phyloP scores from a whole-genome alignment of 37 sponge, comb jelly and placozoan genomes.

The Halisarca cf. caerulea region DNA sequence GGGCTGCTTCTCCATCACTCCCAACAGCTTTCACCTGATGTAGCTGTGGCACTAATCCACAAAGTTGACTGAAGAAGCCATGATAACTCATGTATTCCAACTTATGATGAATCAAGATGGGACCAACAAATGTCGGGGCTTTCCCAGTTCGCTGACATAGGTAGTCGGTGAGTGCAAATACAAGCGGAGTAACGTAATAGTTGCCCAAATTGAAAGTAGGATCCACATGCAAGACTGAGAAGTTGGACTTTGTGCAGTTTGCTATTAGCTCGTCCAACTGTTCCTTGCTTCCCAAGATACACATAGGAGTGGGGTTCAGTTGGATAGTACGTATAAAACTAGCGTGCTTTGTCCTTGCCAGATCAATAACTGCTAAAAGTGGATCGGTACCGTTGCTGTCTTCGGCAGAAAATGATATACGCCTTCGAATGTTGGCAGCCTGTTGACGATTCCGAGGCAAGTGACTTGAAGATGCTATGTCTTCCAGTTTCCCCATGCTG shows the following conservation, averaged over 20 bases:
- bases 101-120: not conserved
- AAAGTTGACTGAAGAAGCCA: not conserved
- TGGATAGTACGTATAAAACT: not conserved
- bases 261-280: conserved; percentile 2
- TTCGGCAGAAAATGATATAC: not conserved
- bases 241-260: not conserved
- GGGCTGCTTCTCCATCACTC: not conserved
- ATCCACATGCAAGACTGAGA: conserved; percentile 1
- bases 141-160: not conserved
- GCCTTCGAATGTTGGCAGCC: not conserved
- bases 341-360: too few relatives aligned
- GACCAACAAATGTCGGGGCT: conserved; percentile 13
- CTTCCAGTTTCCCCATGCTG: too few relatives aligned
- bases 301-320: conserved; percentile 1
- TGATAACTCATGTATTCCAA: not conserved
- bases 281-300: conserved; percentile 12
- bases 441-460: too few relatives aligned
- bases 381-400: not conserved
- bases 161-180: not conserved
- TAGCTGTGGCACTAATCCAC: not conserved
- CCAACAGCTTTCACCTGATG: conserved; percentile 1
- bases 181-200: not conserved
- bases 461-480: too few relatives aligned
- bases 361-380: not conserved
- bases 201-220: conserved; percentile 8